A percentile compares a stretch with the other conserved stretches of the same genome.
phyloP scores from a whole-genome alignment of 2,888 invertebrate genomes.

The Zhengitettix transpicula region DNA sequence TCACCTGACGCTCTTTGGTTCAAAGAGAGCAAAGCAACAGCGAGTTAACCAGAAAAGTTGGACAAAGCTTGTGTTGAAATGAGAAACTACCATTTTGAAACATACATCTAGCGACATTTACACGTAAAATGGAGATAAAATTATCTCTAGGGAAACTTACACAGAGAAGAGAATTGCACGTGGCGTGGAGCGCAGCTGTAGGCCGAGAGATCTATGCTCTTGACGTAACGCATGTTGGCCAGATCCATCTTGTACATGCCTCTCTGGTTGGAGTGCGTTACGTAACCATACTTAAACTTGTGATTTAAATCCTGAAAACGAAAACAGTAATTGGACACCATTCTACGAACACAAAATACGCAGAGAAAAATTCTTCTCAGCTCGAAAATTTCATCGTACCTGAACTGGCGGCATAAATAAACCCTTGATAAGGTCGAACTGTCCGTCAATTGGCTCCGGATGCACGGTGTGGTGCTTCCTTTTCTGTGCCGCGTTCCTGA shows the following conservation, averaged over 20 bases:
- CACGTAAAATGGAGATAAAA: too few species aligned
- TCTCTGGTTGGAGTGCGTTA: slow-evolving; percentile 52
- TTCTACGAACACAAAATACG: too few species aligned
- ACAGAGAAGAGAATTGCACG: slow-evolving; percentile 51
- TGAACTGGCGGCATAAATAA: slow-evolving; percentile 43
- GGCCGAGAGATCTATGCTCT: slow-evolving; percentile 50
- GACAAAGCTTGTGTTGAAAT: too few species aligned
- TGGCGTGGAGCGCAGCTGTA: slow-evolving; percentile 55
- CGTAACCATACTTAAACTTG: slow-evolving; percentile 54
- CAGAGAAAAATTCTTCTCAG: too few species aligned
- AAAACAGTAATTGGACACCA: not conserved
- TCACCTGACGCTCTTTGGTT: too few species aligned
- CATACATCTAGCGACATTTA: too few species aligned
- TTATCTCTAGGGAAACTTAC: slow-evolving; percentile 30
- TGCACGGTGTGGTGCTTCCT: slow-evolving; percentile 54
- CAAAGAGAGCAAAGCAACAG: too few species aligned
- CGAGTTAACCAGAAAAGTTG: too few species aligned
- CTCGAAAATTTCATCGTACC: slow-evolving; percentile 19
- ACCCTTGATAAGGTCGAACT: slow-evolving; percentile 52
- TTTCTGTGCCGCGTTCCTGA: slow-evolving; percentile 52
- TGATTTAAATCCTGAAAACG: slow-evolving; percentile 34
- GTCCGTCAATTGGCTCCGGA: slow-evolving; percentile 57
- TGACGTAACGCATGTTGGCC: slow-evolving; percentile 49
- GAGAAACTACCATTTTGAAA: too few species aligned
- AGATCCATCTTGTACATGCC: slow-evolving; percentile 57